phyloP scores from a whole-genome alignment of 2,888 invertebrate genomes.

The Escarpia spicata region DNA sequence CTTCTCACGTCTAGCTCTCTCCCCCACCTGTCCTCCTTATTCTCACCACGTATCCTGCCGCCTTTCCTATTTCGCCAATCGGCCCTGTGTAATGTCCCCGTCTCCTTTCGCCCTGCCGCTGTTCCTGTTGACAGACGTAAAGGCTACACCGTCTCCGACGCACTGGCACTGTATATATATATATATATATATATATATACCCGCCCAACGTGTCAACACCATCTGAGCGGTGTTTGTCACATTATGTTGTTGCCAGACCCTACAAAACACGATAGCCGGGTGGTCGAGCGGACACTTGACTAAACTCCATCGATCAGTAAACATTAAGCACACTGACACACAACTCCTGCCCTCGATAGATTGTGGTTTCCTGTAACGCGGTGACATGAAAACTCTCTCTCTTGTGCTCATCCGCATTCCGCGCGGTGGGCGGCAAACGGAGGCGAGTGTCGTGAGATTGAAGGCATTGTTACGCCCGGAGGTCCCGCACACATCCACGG shows the following conservation, averaged over 20 bases:
- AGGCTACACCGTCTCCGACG: not conserved
- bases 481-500: not conserved
- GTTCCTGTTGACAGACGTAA: slow-evolving; percentile 3
- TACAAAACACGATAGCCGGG: not conserved
- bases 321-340: not conserved
- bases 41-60: too few relatives aligned
- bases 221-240: not conserved
- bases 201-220: not conserved
- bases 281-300: not conserved
- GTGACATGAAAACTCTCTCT: too few relatives aligned
- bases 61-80: too few relatives aligned
- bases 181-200: too few relatives aligned
- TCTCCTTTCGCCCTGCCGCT: not conserved
- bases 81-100: not conserved
- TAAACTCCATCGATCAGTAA: slow-evolving; percentile 9
- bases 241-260: not conserved
- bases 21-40: not conserved
- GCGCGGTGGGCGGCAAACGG: not conserved
- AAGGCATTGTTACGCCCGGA: not conserved
- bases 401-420: too few relatives aligned
- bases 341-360: not conserved
- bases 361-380: too few relatives aligned
- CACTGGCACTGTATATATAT: too few relatives aligned
- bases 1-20: not conserved
- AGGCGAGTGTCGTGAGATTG: not conserved